Conservation (phyloP, 2,113 vertebrate genomes). For the Hassar affinis region DNA sequence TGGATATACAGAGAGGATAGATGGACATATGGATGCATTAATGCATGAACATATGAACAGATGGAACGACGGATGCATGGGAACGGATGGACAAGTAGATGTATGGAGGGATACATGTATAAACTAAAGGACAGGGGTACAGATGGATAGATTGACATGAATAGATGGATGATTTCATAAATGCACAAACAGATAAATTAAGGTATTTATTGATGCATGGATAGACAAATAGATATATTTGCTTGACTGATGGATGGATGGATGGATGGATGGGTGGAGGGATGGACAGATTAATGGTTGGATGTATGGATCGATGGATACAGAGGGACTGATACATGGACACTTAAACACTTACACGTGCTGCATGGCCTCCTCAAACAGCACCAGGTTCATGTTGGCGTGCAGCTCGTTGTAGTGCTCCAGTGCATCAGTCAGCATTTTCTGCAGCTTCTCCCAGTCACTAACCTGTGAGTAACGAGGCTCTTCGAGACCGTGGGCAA, state of each 20-base stretch:
- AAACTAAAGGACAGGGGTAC: background rate
- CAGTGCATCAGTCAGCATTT: constrained; percentile 80
- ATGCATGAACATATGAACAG: no score
- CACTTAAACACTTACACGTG: constrained; percentile 59
- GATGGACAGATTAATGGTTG: background rate
- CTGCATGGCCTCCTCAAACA: constrained; percentile 74
- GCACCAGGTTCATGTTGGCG: constrained; percentile 72
- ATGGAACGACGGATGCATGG: no score
- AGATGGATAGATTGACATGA: background rate
- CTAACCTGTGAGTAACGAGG: constrained; percentile 78
- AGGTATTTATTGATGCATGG: background rate
- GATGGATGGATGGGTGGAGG: background rate
- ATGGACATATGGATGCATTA: no score
- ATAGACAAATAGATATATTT: background rate
- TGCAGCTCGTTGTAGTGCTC: constrained; percentile 79
- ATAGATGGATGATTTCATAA: background rate
- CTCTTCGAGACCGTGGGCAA: constrained; percentile 82
- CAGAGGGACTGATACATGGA: background rate
- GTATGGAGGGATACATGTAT: background rate
- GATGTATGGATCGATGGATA: background rate
- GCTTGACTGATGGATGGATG: background rate
- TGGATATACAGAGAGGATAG: no score
- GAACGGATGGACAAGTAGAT: background rate
- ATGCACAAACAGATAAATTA: background rate
- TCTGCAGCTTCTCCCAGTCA: constrained; percentile 86